Evolutionary conservation across 2,113 vertebrate species (phyloP).

Genomic region (Hystrix cristata): DNA sequence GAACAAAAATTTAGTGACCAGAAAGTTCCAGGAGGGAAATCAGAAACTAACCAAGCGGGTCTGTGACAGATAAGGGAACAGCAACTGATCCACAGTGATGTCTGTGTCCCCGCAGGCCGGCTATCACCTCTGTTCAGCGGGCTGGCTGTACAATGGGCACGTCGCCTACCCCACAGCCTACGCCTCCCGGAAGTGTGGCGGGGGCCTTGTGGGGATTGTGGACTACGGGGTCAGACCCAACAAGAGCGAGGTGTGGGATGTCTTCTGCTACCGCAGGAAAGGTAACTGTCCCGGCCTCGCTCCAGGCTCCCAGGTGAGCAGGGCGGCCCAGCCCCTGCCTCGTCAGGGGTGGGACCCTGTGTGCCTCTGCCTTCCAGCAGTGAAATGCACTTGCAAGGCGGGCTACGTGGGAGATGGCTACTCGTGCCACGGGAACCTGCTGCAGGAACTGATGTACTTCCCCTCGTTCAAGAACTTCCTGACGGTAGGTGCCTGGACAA

Average conservation of each 20-base stretch:
- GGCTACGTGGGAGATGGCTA: slow-evolving; percentile 95
- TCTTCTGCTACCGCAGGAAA: slow-evolving; percentile 96
- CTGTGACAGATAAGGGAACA: background rate
- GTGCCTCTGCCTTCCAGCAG: slow-evolving; percentile 89
- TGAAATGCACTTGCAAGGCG: slow-evolving; percentile 93
- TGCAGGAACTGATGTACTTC: slow-evolving; percentile 93
- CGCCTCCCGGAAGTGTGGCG: slow-evolving; percentile 93
- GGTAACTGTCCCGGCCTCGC: slow-evolving; percentile 86
- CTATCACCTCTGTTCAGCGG: slow-evolving; percentile 93
- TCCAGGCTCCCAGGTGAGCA: background rate
- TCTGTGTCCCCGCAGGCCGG: slow-evolving; percentile 88
- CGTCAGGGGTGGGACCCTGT: background rate
- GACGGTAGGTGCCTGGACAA: slow-evolving; percentile 86
- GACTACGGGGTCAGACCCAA: slow-evolving; percentile 93
- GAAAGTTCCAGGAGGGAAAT: background rate
- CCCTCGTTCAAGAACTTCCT: slow-evolving; percentile 93
- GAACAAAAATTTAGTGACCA: background rate
- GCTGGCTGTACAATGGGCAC: slow-evolving; percentile 92
- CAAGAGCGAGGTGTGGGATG: slow-evolving; percentile 94
- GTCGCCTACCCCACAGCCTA: slow-evolving; percentile 95
- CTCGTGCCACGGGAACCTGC: slow-evolving; percentile 93
- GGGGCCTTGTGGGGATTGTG: slow-evolving; percentile 93
- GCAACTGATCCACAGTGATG: background rate
- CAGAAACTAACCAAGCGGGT: background rate
- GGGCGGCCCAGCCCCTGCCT: background rate